phyloP scores from a whole-genome alignment of 2,113 vertebrate genomes.

The Lamprotornis superbus region DNA sequence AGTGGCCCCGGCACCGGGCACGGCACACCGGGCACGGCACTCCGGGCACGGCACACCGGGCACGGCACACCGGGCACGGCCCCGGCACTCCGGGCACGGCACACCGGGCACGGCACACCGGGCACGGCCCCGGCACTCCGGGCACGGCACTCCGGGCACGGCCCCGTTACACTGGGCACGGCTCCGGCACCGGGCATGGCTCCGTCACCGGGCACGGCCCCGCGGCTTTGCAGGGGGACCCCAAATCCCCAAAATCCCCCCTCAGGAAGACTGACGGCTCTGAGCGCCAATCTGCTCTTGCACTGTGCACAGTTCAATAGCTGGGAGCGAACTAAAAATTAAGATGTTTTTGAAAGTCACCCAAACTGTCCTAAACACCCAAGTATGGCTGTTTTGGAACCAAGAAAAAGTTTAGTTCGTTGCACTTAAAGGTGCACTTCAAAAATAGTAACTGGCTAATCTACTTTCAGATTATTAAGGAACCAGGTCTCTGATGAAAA shows the following conservation, averaged over 20 bases:
- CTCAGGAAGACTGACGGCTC: background rate
- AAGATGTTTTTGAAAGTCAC: background rate
- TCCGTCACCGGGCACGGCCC: background rate
- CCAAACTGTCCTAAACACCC: background rate
- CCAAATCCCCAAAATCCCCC: accelerated
- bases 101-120: no score
- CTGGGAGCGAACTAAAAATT: background rate
- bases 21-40: no score
- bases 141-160: background rate
- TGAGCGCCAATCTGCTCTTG: background rate
- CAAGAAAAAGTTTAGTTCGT: background rate
- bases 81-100: background rate
- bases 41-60: background rate
- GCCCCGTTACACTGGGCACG: no score
- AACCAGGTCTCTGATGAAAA: background rate
- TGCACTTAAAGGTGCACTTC: background rate
- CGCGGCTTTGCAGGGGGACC: background rate
- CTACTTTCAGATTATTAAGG: background rate
- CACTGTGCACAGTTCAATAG: background rate
- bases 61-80: background rate
- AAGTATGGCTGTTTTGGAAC: background rate
- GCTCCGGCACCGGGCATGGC: background rate
- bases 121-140: background rate
- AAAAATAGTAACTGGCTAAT: background rate
- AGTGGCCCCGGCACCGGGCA: no score